These are phyloP conservation scores for Geotria australis DNA, from an alignment of 2,797 vertebrate species.

Conservation along the genomic window DNA sequence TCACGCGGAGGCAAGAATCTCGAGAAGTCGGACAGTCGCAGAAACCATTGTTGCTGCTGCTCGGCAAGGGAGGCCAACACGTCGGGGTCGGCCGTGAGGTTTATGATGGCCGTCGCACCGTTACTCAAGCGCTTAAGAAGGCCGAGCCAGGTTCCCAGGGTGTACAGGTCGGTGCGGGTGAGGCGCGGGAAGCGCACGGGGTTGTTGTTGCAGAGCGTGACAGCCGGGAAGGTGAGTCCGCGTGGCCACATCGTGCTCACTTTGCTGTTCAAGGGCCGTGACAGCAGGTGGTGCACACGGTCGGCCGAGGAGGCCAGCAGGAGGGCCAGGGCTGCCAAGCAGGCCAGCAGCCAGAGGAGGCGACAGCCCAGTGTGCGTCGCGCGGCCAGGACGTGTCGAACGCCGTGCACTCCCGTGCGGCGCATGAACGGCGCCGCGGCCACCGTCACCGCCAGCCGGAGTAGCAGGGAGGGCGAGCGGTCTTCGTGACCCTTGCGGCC, in stretches of 20 bases:
- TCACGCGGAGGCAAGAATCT: slow-evolving; percentile 78
- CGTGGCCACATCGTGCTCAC: slow-evolving; percentile 76
- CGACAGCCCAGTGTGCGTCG: not conserved
- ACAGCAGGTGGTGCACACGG: slow-evolving; percentile 63
- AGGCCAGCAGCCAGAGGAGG: slow-evolving; percentile 48
- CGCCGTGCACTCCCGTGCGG: too few relatives aligned
- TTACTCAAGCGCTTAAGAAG: slow-evolving; percentile 20
- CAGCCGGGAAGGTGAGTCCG: slow-evolving; percentile 57
- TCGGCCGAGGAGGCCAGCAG: slow-evolving; percentile 81
- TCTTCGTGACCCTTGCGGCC: too few relatives aligned
- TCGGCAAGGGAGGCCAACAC: slow-evolving; percentile 56
- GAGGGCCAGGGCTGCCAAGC: slow-evolving; percentile 56
- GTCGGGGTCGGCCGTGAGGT: slow-evolving; percentile 52
- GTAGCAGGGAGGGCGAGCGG: too few relatives aligned
- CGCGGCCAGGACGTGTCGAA: too few relatives aligned
- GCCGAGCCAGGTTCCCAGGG: slow-evolving; percentile 77
- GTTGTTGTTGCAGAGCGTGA: slow-evolving; percentile 98
- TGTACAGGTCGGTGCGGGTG: slow-evolving; percentile 85
- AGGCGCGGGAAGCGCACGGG: slow-evolving; percentile 69
- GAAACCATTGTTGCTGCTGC: slow-evolving; percentile 55
- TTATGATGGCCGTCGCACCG: slow-evolving; percentile 10
- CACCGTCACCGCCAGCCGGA: too few relatives aligned
- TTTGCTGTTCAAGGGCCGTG: slow-evolving; percentile 67
- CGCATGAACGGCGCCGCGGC: too few relatives aligned
- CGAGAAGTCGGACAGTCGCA: slow-evolving; percentile 69